A percentile compares a stretch with the other conserved stretches of the same genome.
Evolutionary conservation across 2,113 vertebrate species (phyloP).

Genomic region (Lota lota): DNA sequence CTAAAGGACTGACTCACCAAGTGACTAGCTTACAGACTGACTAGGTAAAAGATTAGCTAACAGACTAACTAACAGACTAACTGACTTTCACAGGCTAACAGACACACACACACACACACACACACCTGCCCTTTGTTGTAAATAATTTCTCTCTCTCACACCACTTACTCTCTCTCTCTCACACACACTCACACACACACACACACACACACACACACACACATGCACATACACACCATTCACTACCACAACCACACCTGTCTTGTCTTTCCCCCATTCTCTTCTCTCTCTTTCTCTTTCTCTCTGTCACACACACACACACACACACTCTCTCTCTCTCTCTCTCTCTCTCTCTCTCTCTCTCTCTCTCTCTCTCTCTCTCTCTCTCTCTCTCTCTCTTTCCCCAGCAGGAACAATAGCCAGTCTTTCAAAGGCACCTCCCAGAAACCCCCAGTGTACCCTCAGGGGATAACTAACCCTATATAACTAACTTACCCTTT

Average conservation of each 20-base stretch:
- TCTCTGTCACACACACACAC: too few relatives aligned
- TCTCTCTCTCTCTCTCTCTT: conserved; percentile 28
- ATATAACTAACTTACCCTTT: too few relatives aligned
- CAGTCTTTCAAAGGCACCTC: conserved; percentile 57
- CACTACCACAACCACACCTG: too few relatives aligned
- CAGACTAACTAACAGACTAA: neutral
- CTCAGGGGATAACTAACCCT: conserved; percentile 45
- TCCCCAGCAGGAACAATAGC: conserved; percentile 64
- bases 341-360: too few relatives aligned
- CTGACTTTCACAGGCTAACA: neutral
- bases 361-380: conserved; percentile 1
- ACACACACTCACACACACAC: too few relatives aligned
- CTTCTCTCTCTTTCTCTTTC: neutral
- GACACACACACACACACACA: too few relatives aligned
- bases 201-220: too few relatives aligned
- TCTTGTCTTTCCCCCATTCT: conserved; percentile 29
- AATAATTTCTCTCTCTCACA: too few relatives aligned
- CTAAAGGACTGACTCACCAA: neutral
- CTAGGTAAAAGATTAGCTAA: conserved; percentile 1
- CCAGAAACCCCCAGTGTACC: conserved; percentile 31
- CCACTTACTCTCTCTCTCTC: too few relatives aligned
- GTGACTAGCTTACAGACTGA: too few relatives aligned
- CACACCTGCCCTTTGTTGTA: conserved; percentile 35
- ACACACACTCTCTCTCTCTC: too few relatives aligned
- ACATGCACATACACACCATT: too few relatives aligned